phyloP scores from a whole-genome alignment of 1,140 invertebrate genomes.

The Orius insidiosus region DNA sequence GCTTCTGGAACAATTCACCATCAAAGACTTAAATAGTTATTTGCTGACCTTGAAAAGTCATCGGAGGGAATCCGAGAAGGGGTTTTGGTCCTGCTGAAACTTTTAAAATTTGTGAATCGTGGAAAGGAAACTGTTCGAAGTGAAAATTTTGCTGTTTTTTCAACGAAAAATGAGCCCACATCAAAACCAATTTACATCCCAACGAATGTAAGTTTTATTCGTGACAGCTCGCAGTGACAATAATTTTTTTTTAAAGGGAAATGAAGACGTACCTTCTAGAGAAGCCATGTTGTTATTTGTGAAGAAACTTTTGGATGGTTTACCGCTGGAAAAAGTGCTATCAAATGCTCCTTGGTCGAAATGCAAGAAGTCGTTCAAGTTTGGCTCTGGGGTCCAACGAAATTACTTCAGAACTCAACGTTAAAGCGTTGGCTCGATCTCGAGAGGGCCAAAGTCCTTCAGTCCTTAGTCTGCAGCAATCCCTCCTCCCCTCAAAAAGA shows the following conservation, averaged over 20 bases:
- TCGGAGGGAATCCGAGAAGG: conserved; percentile 11
- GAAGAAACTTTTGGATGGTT: conserved; percentile 24
- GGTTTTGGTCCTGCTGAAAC: conserved; percentile 6
- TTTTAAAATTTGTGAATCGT: conserved; percentile 1
- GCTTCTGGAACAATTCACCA: too few relatives aligned
- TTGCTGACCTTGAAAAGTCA: conserved; percentile 5
- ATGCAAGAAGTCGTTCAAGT: conserved; percentile 61
- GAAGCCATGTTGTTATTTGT: conserved; percentile 2
- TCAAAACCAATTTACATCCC: conserved; percentile 7
- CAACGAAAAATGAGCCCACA: background rate
- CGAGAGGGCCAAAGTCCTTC: conserved; percentile 60
- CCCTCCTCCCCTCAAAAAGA: conserved; percentile 19
- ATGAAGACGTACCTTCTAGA: background rate
- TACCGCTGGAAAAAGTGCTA: conserved; percentile 6
- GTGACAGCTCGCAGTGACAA: background rate
- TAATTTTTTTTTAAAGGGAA: conserved; percentile 3
- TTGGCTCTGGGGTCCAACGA: conserved; percentile 67
- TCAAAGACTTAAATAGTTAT: too few relatives aligned
- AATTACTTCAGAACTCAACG: conserved; percentile 24
- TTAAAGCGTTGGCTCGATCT: conserved; percentile 57
- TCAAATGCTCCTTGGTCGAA: conserved; percentile 18
- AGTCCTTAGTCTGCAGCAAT: conserved; percentile 52
- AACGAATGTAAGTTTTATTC: background rate
- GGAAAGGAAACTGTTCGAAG: conserved; percentile 1
- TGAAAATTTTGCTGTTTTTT: conserved; percentile 6